Conservation (phyloP, 92 coral and sea anemone genomes). For the Desmophyllum pertusum region DNA sequence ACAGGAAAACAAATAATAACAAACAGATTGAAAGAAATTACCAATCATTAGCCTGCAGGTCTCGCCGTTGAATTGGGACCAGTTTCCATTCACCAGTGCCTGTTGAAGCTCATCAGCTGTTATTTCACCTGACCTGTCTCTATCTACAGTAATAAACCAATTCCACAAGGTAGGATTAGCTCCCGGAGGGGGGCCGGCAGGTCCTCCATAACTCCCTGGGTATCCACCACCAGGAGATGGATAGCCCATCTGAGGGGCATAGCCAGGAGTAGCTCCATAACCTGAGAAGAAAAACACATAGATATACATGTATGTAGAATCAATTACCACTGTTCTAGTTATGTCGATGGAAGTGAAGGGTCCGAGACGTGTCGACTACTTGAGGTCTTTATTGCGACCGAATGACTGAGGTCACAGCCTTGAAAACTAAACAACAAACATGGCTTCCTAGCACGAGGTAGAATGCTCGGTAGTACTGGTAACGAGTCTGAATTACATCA, state of each 20-base stretch:
- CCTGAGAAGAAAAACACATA: constrained; percentile 15
- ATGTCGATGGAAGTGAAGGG: neutral
- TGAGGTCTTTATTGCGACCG: too few species aligned
- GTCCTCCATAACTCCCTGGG: constrained; percentile 81
- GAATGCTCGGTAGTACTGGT: too few species aligned
- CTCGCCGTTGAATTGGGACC: constrained; percentile 94
- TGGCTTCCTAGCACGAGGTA: too few species aligned
- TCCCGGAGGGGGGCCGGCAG: constrained; percentile 79
- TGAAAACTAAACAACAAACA: too few species aligned
- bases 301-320: neutral
- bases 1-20: neutral
- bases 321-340: neutral
- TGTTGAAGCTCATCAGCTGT: constrained; percentile 91
- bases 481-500: too few species aligned
- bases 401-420: too few species aligned
- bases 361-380: too few species aligned
- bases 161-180: constrained; percentile 94
- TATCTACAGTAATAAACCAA: constrained; percentile 94
- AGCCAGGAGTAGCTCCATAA: constrained; percentile 44
- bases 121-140: constrained; percentile 89
- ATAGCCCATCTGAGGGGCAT: constrained; percentile 46
- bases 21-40: constrained; percentile 17
- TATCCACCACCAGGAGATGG: constrained; percentile 58
- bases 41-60: constrained; percentile 98
- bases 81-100: constrained; percentile 93